Evolutionary conservation across 2,888 invertebrate genomes (phyloP), one percentile per base, ranked within the genome.

Genomic region (Itoplectis maculator): DNA sequence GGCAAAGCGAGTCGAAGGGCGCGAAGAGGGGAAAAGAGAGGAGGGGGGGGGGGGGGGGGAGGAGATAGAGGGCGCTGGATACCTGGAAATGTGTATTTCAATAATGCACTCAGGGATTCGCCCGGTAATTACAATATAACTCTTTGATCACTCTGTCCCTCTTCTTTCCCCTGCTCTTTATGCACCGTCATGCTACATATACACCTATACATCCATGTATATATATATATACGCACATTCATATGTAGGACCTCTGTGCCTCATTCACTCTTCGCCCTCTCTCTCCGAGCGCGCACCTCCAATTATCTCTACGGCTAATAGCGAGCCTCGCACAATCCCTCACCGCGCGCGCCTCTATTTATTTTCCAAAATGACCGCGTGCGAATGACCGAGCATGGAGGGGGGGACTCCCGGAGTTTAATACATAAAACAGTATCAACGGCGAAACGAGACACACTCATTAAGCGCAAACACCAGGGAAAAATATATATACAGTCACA

Each of bases 111-210:
- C 75, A 63, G 68, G 70, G 69, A 54, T 69, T 54, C 40, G 72
- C 61, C 20, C 56, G 82, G 54, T 84, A 84, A 86, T 86, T 86
- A 82, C 81, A 72, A 66, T 83, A 80, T 77, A 70, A 72, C 73
- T 78, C 68, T 81, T 78, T 81, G 72, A 81, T 70, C 72, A 69
- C 54, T 40, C 37, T 63, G 35, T 51, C 40, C 56, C 42, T 42
- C 66, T 35, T 40, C 18, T 61, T 70, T 23, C 54, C 40, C 69
- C 35, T 13, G 11, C 20, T 61, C 23, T 45, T 54, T 69, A 49
- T 42, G 35, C 37, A 37, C 0, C 59, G 47, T 66, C 45, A 76
- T 68, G 56, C 56, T 23, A 13, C 51, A 59, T 59, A 35, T 6
- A 59, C 35, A 59, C 56, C 15, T 23, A 23, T 8, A 51, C n/a